These are phyloP conservation scores for Chelonia mydas DNA, from an alignment of 2,797 vertebrate species.

Conservation along the genomic window DNA sequence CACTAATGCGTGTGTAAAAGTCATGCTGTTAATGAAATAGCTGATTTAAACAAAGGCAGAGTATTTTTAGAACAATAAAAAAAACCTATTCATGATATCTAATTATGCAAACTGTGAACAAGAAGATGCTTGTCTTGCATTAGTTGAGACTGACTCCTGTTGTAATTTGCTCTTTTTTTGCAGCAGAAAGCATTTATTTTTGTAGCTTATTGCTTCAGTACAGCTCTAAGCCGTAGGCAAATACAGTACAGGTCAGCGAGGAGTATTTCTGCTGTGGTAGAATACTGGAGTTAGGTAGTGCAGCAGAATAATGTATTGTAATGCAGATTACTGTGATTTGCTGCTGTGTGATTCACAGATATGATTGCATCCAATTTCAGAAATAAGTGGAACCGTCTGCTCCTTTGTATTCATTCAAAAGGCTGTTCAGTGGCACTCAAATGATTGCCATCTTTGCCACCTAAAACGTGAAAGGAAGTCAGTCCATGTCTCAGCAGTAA, in stretches of 20 bases:
- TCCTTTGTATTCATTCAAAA: slow-evolving; percentile 75
- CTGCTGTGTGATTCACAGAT: slow-evolving; percentile 76
- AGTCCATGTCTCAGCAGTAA: slow-evolving; percentile 27
- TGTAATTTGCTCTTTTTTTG: slow-evolving; percentile 59
- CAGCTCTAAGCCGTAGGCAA: slow-evolving; percentile 43
- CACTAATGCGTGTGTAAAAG: slow-evolving; percentile 66
- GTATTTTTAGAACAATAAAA: slow-evolving; percentile 77
- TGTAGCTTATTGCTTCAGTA: slow-evolving; percentile 15
- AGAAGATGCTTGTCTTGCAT: slow-evolving; percentile 63
- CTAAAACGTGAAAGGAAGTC: slow-evolving; percentile 57
- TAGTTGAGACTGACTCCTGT: slow-evolving; percentile 70
- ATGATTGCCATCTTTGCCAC: slow-evolving; percentile 63
- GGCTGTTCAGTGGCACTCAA: slow-evolving; percentile 56
- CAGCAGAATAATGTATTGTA: slow-evolving; percentile 50
- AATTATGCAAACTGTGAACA: slow-evolving; percentile 74
- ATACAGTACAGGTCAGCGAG: slow-evolving; percentile 46
- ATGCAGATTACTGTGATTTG: slow-evolving; percentile 78
- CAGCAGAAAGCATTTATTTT: slow-evolving; percentile 58
- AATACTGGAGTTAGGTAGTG: slow-evolving; percentile 59
- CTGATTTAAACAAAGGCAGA: slow-evolving; percentile 70
- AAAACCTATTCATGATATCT: slow-evolving; percentile 60
- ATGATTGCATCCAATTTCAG: slow-evolving; percentile 79
- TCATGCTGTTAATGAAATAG: slow-evolving; percentile 73
- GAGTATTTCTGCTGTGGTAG: slow-evolving; percentile 56
- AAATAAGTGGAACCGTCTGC: slow-evolving; percentile 74